These are phyloP conservation scores for Spialia ferax DNA, from an alignment of 2,888 invertebrate species.

Conservation along the genomic window DNA sequence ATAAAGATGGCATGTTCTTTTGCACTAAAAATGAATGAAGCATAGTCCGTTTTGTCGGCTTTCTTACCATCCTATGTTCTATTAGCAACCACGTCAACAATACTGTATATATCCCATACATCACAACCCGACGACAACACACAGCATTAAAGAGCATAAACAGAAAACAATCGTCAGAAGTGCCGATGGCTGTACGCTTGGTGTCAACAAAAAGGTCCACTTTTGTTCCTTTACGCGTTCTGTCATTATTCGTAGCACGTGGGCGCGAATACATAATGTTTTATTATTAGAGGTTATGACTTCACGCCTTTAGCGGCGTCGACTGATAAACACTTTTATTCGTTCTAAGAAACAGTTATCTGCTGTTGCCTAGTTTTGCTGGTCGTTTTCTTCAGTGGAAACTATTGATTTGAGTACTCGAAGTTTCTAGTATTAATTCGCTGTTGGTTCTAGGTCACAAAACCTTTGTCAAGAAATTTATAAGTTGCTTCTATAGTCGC, in stretches of 20 bases:
- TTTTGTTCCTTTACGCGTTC: conserved; percentile 76
- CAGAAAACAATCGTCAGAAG: conserved; percentile 58
- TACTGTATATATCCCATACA: conserved; percentile 31
- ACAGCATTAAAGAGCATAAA: conserved; percentile 32
- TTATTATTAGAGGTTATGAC: conserved; percentile 81
- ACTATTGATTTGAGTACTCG: background rate
- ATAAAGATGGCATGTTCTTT: no score
- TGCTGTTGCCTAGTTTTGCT: conserved; percentile 47
- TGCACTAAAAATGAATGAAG: background rate
- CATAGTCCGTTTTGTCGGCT: background rate
- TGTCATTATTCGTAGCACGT: conserved; percentile 82
- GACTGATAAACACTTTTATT: conserved; percentile 81
- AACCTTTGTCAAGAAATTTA: no score
- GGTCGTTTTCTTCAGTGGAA: conserved; percentile 16
- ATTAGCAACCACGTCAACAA: conserved; percentile 23
- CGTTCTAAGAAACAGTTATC: conserved; percentile 80
- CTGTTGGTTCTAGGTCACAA: no score
- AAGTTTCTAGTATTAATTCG: no score
- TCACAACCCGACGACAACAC: conserved; percentile 31
- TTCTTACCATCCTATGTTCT: conserved; percentile 8
- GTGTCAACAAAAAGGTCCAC: conserved; percentile 61
- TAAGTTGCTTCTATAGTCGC: background rate
- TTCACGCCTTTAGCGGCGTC: conserved; percentile 78
- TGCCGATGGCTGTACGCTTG: conserved; percentile 65
- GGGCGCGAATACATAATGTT: conserved; percentile 84